Evolutionary conservation across 1,140 invertebrate species (phyloP), one percentile per base, ranked within the genome.

Genomic region (Papilio polyxenes): DNA sequence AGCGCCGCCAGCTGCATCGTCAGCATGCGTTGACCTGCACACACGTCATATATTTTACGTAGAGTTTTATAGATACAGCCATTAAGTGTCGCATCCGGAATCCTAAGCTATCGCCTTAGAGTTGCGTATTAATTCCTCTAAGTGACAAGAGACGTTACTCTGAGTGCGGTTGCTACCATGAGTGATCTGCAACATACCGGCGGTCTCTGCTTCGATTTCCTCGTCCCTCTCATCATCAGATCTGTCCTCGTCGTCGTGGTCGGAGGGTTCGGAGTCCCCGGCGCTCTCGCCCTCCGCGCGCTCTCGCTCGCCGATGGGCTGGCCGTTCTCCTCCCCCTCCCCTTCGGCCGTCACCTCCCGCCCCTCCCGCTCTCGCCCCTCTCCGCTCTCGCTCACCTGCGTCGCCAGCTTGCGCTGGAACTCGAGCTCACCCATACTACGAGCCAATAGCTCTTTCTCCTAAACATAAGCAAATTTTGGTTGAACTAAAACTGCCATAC

Each of bases 1-100:
- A 99, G 91, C 6, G 97, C 96, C 31, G 98, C 97, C 69, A 99
- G 92, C 91, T 98, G 97, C 37, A 95, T 95, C 69, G 95, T 95
- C n/a, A 96, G 91, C 65, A 94, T 91, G 5, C 88, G 89, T 87
- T 93, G 92, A 40, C 90, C 92, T 93, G 83, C n/a, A 75, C 56
- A 15, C 49, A 75, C 20, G 59, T 37, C 9, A 10, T 37, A 40
- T 13, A 49, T 51, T 51, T 51, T 37, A 59, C 48, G 53, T 44
- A 40, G n/a, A n/a, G n/a, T 44, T 44, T 44, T 44, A 3, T 44
- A 44, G 1, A 44, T 44, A 44, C 40, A 44, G 4, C 40, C 40
- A 44, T 10, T 51, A 51, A 51, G 49, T 51, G 49, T 2, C 56
- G 9, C 17, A 59, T n/a, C 6, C n/a, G 15, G 53, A 15, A 7